Evolutionary conservation across 2,113 vertebrate species (phyloP).

Genomic region (Sinocyclocheilus anophthalmus): DNA sequence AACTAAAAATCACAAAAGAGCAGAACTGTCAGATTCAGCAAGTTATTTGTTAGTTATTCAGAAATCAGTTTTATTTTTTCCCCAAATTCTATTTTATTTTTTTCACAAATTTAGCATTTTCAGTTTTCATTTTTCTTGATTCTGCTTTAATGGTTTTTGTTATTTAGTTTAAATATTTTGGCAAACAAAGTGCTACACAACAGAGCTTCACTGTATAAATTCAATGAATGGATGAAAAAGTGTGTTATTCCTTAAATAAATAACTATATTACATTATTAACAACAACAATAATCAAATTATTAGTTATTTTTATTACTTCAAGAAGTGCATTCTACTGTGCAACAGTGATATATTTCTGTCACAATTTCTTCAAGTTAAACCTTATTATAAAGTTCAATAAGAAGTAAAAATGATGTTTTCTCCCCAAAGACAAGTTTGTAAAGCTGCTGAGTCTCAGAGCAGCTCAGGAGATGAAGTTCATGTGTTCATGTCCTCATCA

Average conservation of each 20-base stretch:
- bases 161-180: not conserved
- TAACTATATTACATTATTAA: too few relatives aligned
- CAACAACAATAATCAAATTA: too few relatives aligned
- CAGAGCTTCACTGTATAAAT: not conserved
- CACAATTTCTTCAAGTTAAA: not conserved
- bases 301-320: not conserved
- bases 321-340: not conserved
- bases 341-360: not conserved
- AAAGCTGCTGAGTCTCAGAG: too few relatives aligned
- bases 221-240: too few relatives aligned
- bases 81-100: too few relatives aligned
- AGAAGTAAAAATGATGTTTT: too few relatives aligned
- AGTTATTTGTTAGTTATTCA: not conserved
- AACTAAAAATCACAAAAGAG: too few relatives aligned
- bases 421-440: too few relatives aligned
- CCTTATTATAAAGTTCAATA: too few relatives aligned
- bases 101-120: not conserved
- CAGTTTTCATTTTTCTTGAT: not conserved
- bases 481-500: too few relatives aligned
- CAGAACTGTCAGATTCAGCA: not conserved
- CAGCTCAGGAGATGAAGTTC: too few relatives aligned
- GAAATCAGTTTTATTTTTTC: not conserved
- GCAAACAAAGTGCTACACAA: not conserved
- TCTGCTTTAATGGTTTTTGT: not conserved
- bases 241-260: too few relatives aligned